These are phyloP conservation scores for Indri indri DNA, from an alignment of 2,113 vertebrate species.

Conservation along the genomic window DNA sequence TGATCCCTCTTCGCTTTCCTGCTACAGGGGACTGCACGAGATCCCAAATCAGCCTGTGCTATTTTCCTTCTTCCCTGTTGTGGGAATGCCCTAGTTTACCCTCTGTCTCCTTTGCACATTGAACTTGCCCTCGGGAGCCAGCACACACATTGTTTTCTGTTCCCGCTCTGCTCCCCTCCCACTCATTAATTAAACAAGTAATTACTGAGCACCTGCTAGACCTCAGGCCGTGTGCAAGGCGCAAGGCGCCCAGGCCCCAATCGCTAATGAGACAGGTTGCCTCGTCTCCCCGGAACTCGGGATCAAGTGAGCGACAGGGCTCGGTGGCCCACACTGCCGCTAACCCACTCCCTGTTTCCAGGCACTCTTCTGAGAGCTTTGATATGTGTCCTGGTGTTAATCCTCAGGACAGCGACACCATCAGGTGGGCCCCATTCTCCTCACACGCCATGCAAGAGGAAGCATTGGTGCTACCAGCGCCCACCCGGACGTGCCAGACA, in stretches of 20 bases:
- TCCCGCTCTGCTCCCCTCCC: not conserved
- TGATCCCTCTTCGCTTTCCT: not conserved
- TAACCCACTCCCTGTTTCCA: not conserved
- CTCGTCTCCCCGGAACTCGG: fast-evolving
- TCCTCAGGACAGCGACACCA: not conserved
- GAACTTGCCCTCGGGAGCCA: not conserved
- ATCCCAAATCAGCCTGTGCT: not conserved
- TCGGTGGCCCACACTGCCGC: fast-evolving
- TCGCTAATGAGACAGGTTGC: not conserved
- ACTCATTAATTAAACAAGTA: not conserved
- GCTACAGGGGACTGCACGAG: not conserved
- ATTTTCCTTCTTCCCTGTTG: not conserved
- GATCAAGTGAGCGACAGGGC: not conserved
- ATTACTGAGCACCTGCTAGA: not conserved
- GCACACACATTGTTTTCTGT: not conserved
- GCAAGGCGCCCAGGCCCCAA: too few species aligned
- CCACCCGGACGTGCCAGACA: not conserved
- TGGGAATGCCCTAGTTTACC: not conserved
- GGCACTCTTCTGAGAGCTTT: not conserved
- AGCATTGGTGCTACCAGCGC: fast-evolving
- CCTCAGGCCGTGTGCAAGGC: too few species aligned
- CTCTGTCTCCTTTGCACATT: not conserved
- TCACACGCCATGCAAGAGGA: too few species aligned
- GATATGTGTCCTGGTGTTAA: fast-evolving
- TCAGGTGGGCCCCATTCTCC: not conserved